Base-by-base conservation (phyloP, 2,888 invertebrate genomes). In the Glaucopsyche alexis region DNA sequence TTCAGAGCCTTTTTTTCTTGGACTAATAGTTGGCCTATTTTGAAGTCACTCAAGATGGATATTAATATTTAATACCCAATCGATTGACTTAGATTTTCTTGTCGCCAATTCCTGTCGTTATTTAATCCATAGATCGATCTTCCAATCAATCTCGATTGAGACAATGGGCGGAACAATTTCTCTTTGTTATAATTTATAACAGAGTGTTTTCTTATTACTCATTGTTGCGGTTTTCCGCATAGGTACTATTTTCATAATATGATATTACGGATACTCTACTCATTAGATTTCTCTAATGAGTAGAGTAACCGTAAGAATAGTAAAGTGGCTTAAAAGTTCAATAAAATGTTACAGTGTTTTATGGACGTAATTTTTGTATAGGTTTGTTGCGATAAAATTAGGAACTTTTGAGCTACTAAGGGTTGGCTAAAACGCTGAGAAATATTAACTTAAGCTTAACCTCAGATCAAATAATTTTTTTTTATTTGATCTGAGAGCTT, bases 141-240 rank as follows among this genome's bases (percentile, higher is more conserved):
- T 60, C 14, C 60, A 14, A 38, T 60, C 60, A 60, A 60, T 60
- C 60, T 60, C 14, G 29, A 60, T 60, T 9, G 60, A 38, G 14
- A 60, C 60, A 60, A 60, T 60, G 60, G 60, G 14, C 60, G 29
- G 60, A 60, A 60, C 60, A 60, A 60, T 60, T 60, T 60, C 29
- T 60, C 13, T 55, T 4, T 29, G 38, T 60, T 60, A 60, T 38
- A 60, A 38, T 60, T 60, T 60, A 60, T 38, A 60, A 13, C 60
- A 13, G 1, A 11, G 29, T 60, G 60, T 60, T 60, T 60, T 60
- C 60, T 60, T 60, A 60, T 60, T 60, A 29, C 38, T 60, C 29
- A 60, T 60, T 60, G 38, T 60, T 60, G 60, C 60, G 60, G 60
- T 38, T 60, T 60, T 60, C 60, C 60, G 60, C 60, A 38, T 60